Percentiles rank a stretch among this genome's conserved stretches.
Evolutionary conservation across 92 coral and sea anemone species (phyloP).

Genomic region (Siderastrea radians): DNA sequence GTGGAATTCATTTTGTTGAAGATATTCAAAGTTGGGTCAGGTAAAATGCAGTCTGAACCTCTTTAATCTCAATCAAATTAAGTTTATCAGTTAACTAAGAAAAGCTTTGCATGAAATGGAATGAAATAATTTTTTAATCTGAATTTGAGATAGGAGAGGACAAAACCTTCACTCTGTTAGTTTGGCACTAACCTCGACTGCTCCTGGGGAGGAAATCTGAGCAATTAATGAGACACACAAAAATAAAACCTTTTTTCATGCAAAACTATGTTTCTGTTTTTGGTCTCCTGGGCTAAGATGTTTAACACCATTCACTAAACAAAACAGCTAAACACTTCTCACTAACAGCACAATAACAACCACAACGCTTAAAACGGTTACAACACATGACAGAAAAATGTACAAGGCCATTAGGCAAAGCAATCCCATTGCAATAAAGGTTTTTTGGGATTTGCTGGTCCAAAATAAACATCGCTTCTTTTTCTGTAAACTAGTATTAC

Average conservation of each 20-base stretch:
- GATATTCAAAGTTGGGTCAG: conserved; percentile 71
- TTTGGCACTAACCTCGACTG: conserved; percentile 4
- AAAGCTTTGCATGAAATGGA: background rate
- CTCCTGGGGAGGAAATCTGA: background rate
- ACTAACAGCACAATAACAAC: conserved; percentile 4
- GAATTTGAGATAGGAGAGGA: background rate
- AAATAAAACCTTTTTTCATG: background rate
- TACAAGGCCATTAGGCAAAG: conserved; percentile 20
- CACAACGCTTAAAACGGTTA: background rate
- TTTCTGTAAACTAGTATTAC: background rate
- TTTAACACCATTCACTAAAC: conserved; percentile 6
- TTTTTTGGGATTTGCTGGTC: no score
- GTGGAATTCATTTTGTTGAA: background rate
- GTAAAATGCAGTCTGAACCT: conserved; percentile 6
- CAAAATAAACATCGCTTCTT: background rate
- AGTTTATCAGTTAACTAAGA: background rate
- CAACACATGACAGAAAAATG: background rate
- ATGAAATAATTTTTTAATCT: background rate
- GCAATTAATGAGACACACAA: background rate
- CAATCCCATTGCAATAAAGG: background rate
- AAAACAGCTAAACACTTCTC: background rate
- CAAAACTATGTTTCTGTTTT: background rate
- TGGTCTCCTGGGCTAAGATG: background rate
- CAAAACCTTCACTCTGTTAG: conserved; percentile 31
- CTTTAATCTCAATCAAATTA: background rate